Base-by-base conservation (phyloP, 2,888 invertebrate species). In the Mongoloraphidia duomilia region DNA sequence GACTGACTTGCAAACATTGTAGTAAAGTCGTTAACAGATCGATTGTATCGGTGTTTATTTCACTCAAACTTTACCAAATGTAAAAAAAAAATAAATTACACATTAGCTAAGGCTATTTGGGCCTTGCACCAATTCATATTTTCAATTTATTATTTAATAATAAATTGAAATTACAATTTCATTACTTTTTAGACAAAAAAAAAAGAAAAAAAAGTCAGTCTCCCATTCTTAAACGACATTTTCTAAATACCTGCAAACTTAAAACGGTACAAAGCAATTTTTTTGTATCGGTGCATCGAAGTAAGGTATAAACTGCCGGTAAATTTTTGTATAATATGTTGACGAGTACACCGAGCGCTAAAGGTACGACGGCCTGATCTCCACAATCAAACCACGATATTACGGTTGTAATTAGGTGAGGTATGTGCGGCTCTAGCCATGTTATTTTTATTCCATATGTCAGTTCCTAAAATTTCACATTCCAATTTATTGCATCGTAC, bases 271-370 rank as follows among this genome's bases (percentile, higher is more conserved):
- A 72, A 38, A 82, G 68, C 64, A 84, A 79, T 52, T 75, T 72
- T 60, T 82, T 83, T 1, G 79, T 76, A 57, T 86, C 82, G 0
- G 85, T 77, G 8, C 78, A 78, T 52, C 82, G 75, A 70, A 84
- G 77, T 34, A 88, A 67, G 0, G 81, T 76, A 59, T 85, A 83
- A 39, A 85, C 73, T 0, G 83, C 84, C 1, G 84, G 80, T 50
- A 83, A 66, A 63, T 88, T 88, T 55, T 82, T 83, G 60, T 85
- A 84, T 63, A 86, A 87, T 3, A 88, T 66, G 68, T 88, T 88
- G 0, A 85, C 83, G 0, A 88, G 65, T 11, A 87, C 79, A 0
- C 84, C 82, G 1, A 88, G 67, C 0, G 79, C 74, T 42, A 78
- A 61, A 33, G 72, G 64, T 4, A 72, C 63, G 34, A 74, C 69